phyloP scores from a whole-genome alignment of 2,113 vertebrate species.

The Indicator maculatus region DNA sequence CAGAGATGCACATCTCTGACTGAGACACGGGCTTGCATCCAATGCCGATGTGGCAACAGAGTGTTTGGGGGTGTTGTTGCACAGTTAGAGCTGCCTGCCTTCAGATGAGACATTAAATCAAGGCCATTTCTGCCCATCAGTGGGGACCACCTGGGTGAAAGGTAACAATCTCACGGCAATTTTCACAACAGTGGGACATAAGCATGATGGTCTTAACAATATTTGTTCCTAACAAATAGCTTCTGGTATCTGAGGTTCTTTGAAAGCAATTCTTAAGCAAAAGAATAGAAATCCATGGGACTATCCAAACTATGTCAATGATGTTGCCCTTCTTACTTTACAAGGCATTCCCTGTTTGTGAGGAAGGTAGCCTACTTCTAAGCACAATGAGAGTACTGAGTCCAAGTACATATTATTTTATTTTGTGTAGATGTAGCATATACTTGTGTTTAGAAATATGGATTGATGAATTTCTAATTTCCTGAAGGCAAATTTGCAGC shows the following conservation, averaged over 20 bases:
- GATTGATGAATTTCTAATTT: background rate
- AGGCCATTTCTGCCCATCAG: conserved; percentile 30
- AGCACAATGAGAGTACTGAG: background rate
- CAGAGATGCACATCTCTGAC: conserved; percentile 38
- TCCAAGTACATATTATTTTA: background rate
- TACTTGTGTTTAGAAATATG: background rate
- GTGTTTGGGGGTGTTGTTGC: background rate
- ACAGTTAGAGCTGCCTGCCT: background rate
- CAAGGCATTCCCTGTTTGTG: background rate
- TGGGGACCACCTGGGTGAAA: background rate
- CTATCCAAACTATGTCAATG: background rate
- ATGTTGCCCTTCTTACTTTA: background rate
- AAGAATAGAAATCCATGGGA: conserved; percentile 9
- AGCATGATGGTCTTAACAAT: background rate
- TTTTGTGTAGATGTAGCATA: background rate
- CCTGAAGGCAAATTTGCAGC: background rate
- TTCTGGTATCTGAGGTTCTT: background rate
- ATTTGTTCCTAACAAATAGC: background rate
- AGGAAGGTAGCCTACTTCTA: background rate
- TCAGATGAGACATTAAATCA: background rate
- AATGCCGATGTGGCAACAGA: conserved; percentile 57
- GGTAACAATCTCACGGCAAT: background rate
- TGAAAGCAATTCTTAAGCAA: background rate
- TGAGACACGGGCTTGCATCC: conserved; percentile 36
- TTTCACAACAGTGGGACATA: background rate